A percentile compares a stretch with the other conserved stretches of the same genome.
Conservation (phyloP, 2,113 vertebrate species). For the Mustelus asterias region DNA sequence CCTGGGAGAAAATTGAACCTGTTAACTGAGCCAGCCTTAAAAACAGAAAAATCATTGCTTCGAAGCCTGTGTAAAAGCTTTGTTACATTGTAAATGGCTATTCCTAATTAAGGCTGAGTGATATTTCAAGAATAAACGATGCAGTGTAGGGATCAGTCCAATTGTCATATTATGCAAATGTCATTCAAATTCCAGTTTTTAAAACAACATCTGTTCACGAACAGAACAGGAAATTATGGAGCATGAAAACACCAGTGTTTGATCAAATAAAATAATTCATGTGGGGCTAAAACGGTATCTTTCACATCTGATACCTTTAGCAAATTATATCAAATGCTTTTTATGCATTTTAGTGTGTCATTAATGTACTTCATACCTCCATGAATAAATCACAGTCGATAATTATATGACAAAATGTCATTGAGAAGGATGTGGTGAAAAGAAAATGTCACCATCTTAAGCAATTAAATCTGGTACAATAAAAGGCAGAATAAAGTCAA, state of each 20-base stretch:
- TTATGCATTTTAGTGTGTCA: background rate
- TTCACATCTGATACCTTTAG: constrained; percentile 1
- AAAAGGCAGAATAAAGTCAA: background rate
- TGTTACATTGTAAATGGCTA: background rate
- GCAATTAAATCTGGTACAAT: background rate
- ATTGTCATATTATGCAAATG: constrained; percentile 17
- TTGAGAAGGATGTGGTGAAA: background rate
- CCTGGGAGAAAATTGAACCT: background rate
- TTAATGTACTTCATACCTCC: background rate
- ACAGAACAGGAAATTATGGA: background rate
- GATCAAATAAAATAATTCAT: background rate
- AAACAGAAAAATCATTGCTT: background rate
- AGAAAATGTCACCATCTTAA: background rate
- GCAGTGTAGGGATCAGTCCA: background rate
- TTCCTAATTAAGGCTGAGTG: background rate
- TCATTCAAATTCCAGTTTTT: constrained; percentile 11
- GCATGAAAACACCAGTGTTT: background rate
- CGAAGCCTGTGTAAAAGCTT: background rate
- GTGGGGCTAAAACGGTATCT: background rate
- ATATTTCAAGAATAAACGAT: constrained; percentile 21
- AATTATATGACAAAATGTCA: constrained; percentile 29
- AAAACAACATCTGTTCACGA: constrained; percentile 3
- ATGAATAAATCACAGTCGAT: constrained; percentile 1
- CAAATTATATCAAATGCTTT: constrained; percentile 13
- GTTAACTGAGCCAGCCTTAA: background rate